phyloP scores from a whole-genome alignment of 2,888 invertebrate genomes.

The Aphodius sticticus region DNA sequence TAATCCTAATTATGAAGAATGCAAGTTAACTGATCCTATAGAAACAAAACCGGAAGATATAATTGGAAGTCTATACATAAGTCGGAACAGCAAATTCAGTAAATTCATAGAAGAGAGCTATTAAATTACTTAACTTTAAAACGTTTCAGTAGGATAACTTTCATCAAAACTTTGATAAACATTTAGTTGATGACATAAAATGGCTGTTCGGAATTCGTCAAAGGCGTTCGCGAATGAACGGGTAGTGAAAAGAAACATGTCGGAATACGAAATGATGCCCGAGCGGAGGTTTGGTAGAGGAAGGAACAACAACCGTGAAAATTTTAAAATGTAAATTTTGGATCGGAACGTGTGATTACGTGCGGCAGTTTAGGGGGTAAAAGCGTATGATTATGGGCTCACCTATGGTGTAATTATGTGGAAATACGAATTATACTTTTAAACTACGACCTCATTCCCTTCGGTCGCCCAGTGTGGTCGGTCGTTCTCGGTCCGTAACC shows the following conservation, averaged over 20 bases:
- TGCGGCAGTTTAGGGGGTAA: conserved; percentile 32
- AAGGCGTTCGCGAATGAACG: not conserved
- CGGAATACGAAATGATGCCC: not conserved
- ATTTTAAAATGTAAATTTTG: conserved; percentile 33
- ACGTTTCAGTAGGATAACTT: no score
- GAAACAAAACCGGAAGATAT: no score
- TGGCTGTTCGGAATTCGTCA: no score
- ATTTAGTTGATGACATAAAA: no score
- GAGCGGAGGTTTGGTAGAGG: conserved; percentile 11
- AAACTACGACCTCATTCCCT: conserved; percentile 35
- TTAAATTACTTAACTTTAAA: no score
- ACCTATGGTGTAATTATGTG: conserved; percentile 38
- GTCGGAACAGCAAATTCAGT: no score
- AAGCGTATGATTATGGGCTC: conserved; percentile 37
- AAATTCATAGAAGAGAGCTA: no score
- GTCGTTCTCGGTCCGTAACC: not conserved
- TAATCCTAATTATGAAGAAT: no score
- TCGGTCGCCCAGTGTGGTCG: conserved; percentile 20
- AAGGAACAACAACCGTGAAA: conserved; percentile 28
- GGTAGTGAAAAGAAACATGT: not conserved
- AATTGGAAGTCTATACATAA: no score
- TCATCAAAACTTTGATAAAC: no score
- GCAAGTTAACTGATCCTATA: no score
- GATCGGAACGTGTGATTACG: conserved; percentile 32
- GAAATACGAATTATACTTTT: conserved; percentile 38